Evolutionary conservation across 2,113 vertebrate species (phyloP), one percentile per base, ranked within the genome.

Genomic region (Sylvicapra grimmia): DNA sequence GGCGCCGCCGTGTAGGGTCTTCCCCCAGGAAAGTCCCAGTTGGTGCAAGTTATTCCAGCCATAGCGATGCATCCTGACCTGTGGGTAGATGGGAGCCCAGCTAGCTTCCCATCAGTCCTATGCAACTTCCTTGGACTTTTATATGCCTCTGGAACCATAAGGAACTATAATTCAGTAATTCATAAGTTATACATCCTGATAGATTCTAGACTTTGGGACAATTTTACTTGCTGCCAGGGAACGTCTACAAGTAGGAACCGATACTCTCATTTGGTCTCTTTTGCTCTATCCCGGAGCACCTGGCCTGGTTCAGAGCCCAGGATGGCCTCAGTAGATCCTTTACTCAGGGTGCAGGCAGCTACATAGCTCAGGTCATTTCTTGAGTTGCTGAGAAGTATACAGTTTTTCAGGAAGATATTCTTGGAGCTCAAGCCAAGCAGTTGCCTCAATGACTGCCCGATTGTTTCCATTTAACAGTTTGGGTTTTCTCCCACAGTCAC

Each of bases 331-430:
- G 61, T 8, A 86, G 89, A 25, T 63, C n/a, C 58, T 93, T 94
- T 36, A 75, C 54, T 19, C 77, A 36, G 27, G 16, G 75, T 61
- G 23, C 86, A 58, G 82, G 59, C 36, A 84, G 36, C 56, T 51
- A 72, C 40, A 63, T 58, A 56, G 53, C 54, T 58, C 77, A 56
- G 51, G 80, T 51, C 11, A 33, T 88, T 79, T 47, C n/a, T 87
- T 84, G 63, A 92, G 85, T 54, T 77, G 65, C 93, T 96, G 75
- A 94, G 90, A 96, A 96, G 65, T 95, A 88, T 91, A 86, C 68
- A 96, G 89, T 40, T 96, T 93, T 95, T 98, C 77, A 96, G 92
- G 93, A 97, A 96, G 91, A 86, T 86, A 92, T 89, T 93, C 94
- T 85, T 89, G 36, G 65, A 90, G 19, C 75, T 33, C 54, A 95